phyloP scores from a whole-genome alignment of 2,113 vertebrate species.

The Hemicordylus capensis region DNA sequence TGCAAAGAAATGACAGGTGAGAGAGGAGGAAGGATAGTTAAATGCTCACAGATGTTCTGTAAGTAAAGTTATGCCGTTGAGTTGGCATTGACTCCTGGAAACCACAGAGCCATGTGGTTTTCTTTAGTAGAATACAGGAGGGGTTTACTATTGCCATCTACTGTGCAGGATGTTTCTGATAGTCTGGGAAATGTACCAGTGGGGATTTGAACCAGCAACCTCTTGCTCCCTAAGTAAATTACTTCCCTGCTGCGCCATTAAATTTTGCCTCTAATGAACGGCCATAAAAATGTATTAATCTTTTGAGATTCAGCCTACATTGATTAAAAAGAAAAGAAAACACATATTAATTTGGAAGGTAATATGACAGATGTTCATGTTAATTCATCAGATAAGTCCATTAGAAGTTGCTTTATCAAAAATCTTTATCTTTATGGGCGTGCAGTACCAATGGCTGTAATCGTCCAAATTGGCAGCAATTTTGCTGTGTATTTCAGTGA shows the following conservation, averaged over 20 bases:
- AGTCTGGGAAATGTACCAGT: too few relatives aligned
- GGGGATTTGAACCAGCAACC: too few relatives aligned
- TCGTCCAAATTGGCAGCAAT: background rate
- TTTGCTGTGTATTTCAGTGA: background rate
- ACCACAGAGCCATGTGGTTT: too few relatives aligned
- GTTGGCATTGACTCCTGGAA: too few relatives aligned
- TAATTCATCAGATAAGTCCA: too few relatives aligned
- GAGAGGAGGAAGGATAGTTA: background rate
- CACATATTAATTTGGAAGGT: background rate
- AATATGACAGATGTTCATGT: background rate
- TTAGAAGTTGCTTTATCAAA: background rate
- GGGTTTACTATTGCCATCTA: too few relatives aligned
- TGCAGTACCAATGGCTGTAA: background rate
- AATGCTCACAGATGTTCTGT: background rate
- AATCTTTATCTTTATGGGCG: background rate
- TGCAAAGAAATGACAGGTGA: background rate
- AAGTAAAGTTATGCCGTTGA: too few relatives aligned
- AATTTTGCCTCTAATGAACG: conserved; percentile 29
- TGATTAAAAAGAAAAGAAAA: background rate
- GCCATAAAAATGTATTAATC: conserved; percentile 44
- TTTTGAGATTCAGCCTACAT: background rate
- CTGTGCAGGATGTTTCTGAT: too few relatives aligned
- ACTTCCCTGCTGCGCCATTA: background rate
- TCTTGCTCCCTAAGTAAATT: too few relatives aligned
- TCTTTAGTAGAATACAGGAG: too few relatives aligned